Conservation (phyloP, 2,797 vertebrate genomes). For the Pseudotriccus pelzelni region DNA sequence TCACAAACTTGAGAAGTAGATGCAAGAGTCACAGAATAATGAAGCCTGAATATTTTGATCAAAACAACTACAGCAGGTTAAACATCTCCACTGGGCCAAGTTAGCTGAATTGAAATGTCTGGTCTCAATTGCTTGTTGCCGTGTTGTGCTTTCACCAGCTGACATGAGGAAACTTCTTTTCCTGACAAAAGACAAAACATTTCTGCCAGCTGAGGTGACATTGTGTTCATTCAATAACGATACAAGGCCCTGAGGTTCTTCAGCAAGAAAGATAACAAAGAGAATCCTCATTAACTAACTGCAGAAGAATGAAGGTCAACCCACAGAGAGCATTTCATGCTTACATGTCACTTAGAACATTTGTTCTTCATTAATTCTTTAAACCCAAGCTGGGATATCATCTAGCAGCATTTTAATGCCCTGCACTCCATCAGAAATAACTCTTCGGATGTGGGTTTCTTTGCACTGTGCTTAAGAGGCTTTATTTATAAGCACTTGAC, state of each 20-base stretch:
- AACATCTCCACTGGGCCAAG: slow-evolving; percentile 65
- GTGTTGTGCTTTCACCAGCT: slow-evolving; percentile 68
- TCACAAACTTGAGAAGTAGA: slow-evolving; percentile 39
- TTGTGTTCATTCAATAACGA: slow-evolving; percentile 78
- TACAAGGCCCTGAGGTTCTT: slow-evolving; percentile 78
- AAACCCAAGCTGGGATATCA: slow-evolving; percentile 73
- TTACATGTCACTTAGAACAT: slow-evolving; percentile 75
- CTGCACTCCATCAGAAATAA: slow-evolving; percentile 65
- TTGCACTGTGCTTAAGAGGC: slow-evolving; percentile 20
- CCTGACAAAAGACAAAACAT: slow-evolving; percentile 78
- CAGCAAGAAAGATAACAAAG: slow-evolving; percentile 76
- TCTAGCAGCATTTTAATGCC: slow-evolving; percentile 71
- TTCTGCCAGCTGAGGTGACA: slow-evolving; percentile 79
- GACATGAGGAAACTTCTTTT: slow-evolving; percentile 74
- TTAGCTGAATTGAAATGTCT: slow-evolving; percentile 73
- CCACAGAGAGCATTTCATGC: slow-evolving; percentile 75
- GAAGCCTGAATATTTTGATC: slow-evolving; percentile 68
- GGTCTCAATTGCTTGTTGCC: slow-evolving; percentile 65
- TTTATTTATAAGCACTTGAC: slow-evolving; percentile 44
- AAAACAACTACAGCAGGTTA: slow-evolving; percentile 57
- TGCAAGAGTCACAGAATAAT: slow-evolving; percentile 11
- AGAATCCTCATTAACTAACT: slow-evolving; percentile 79
- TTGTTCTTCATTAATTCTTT: slow-evolving; percentile 82
- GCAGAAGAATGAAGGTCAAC: slow-evolving; percentile 79
- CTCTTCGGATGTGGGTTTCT: slow-evolving; percentile 50